Evolutionary conservation across 2,888 invertebrate species (phyloP), one percentile per base, ranked within the genome.

Genomic region (Ormyrus pomaceus): DNA sequence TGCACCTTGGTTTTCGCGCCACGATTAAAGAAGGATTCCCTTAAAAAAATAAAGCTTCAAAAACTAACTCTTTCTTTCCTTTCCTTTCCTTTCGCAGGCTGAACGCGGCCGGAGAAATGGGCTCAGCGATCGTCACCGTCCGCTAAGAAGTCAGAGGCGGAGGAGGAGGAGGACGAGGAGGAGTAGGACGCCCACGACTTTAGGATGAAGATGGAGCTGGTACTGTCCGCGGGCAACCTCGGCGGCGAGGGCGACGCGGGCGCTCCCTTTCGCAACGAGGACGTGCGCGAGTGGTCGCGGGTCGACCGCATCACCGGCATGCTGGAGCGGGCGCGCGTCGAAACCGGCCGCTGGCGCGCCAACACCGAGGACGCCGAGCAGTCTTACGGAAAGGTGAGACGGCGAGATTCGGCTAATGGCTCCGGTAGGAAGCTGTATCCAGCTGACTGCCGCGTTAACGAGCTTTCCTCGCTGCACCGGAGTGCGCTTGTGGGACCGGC

Each of bases 251-350:
- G 79, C 13, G 76, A 82, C 65, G 83, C 82, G 10, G 90, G 88
- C 82, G 88, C 87, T 80, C 92, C 92, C 19, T 92, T 92, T 85
- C 91, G 92, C 85, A 92, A 92, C 83, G 92, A 91, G 86, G 92
- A 92, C 87, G 92, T 92, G 83, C 91, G 92, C 85, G 93, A 93
- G 86, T 93, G 93, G 93, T 92, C 92, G 77, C 89, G 91, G 82
- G 88, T 92, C 82, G 92, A 93, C 87, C 90, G 91, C 84, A 88
- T 92, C 83, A 92, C 92, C 55, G 93, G 92, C 46, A 92, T 92
- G 86, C 87, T 92, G 85, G 92, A 93, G 87, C 89, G 92, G 83
- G 93, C 92, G 55, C 88, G 93, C 55, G 88, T 92, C 55, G 92
- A 93, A 87, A 92, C 92, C 53, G 92, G 92, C 86, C 92, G 91